Percentiles rank a stretch among this genome's conserved stretches.
Conservation (phyloP, 2,113 vertebrate genomes). For the Sinocyclocheilus anshuiensis region DNA sequence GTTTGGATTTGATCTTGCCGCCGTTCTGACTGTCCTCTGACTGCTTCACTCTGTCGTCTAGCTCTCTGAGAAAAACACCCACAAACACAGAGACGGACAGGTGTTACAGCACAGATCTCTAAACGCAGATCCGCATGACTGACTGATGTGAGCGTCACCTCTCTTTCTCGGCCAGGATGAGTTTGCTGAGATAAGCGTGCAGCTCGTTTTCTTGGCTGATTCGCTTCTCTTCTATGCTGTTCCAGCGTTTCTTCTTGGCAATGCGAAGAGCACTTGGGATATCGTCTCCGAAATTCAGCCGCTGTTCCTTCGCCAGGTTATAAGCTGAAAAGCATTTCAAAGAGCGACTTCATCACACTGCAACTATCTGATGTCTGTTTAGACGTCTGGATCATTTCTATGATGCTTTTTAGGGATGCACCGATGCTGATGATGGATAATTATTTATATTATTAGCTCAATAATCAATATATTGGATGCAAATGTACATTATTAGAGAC, state of each 20-base stretch:
- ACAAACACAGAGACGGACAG: neutral
- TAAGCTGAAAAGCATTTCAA: conserved; percentile 78
- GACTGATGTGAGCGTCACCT: conserved; percentile 71
- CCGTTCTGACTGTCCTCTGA: conserved; percentile 84
- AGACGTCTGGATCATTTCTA: neutral
- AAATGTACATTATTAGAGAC: too few species aligned
- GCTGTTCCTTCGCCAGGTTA: conserved; percentile 95
- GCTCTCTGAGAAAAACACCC: conserved; percentile 78
- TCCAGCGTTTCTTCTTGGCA: conserved; percentile 98
- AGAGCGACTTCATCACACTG: neutral
- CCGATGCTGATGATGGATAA: too few species aligned
- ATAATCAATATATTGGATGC: too few species aligned
- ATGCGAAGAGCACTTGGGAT: conserved; percentile 95
- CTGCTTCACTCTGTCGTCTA: conserved; percentile 86
- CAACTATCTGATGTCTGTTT: too few species aligned
- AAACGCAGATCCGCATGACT: neutral
- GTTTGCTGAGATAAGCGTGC: conserved; percentile 92
- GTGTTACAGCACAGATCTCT: neutral
- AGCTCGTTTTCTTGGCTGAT: conserved; percentile 97
- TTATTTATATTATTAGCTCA: too few species aligned
- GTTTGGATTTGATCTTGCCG: conserved; percentile 87
- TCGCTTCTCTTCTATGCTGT: conserved; percentile 94
- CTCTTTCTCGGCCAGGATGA: conserved; percentile 93
- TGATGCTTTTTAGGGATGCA: neutral
- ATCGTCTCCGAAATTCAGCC: conserved; percentile 96